Conservation (phyloP, 2,797 vertebrate species). For the Columba guinea region DNA sequence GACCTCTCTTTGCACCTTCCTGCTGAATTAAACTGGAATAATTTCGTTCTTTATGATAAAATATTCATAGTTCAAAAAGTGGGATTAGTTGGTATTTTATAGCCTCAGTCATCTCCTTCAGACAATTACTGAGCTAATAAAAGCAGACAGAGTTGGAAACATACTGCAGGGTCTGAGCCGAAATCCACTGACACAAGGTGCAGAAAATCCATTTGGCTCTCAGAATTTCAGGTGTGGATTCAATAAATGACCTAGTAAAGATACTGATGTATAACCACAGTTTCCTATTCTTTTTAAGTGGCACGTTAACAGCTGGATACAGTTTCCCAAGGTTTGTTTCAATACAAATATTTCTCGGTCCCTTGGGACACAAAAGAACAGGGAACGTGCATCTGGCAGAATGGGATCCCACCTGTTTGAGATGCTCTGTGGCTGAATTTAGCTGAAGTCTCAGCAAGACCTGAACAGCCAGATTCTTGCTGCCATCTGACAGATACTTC, state of each 20-base stretch:
- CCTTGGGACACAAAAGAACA: conserved; percentile 38
- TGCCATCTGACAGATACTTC: conserved; percentile 36
- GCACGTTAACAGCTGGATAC: conserved; percentile 34
- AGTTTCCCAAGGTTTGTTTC: conserved; percentile 36
- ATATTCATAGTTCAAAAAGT: neutral
- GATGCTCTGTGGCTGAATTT: neutral
- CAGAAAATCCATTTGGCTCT: neutral
- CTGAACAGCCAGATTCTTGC: conserved; percentile 41
- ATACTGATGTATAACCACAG: conserved; percentile 14
- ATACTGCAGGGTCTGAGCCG: neutral
- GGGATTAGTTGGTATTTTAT: conserved; percentile 1
- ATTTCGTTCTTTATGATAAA: conserved; percentile 8
- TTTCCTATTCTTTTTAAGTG: conserved; percentile 57
- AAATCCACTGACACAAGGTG: neutral
- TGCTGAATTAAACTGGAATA: neutral
- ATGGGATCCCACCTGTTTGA: conserved; percentile 17
- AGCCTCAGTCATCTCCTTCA: neutral
- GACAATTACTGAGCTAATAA: neutral
- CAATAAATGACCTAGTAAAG: conserved; percentile 5
- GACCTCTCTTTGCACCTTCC: neutral
- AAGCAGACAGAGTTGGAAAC: neutral
- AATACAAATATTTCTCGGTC: conserved; percentile 37
- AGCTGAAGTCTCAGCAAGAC: conserved; percentile 38
- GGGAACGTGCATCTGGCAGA: conserved; percentile 4
- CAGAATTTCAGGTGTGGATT: neutral